Percentiles rank a stretch among this genome's conserved stretches.
Conservation (phyloP, 2,888 invertebrate genomes). For the Drosophila acutilabella region DNA sequence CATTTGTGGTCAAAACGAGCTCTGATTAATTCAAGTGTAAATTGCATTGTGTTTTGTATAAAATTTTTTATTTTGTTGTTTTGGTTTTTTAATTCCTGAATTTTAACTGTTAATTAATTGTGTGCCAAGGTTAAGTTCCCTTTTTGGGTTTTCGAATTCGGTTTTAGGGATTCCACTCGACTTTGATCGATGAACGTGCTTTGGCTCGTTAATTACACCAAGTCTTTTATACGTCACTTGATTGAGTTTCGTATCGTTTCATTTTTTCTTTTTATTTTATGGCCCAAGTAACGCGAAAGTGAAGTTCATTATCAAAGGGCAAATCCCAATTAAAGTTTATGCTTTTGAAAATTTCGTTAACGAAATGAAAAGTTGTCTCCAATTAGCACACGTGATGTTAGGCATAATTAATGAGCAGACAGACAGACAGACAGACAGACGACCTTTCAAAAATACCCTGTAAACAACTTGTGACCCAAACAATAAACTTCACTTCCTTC, state of each 20-base stretch:
- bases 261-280: neutral
- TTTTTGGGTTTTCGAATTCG: conserved; percentile 14
- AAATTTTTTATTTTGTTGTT: conserved; percentile 1
- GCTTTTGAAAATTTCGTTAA: conserved; percentile 1
- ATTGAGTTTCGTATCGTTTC: conserved; percentile 26
- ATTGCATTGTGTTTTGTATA: conserved; percentile 40
- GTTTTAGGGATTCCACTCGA: conserved; percentile 12
- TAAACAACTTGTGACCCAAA: neutral
- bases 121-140: conserved; percentile 46
- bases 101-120: conserved; percentile 42
- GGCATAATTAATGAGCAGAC: conserved; percentile 9
- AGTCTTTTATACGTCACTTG: conserved; percentile 21
- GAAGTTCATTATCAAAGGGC: conserved; percentile 45
- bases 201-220: conserved; percentile 26
- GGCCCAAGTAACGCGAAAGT: conserved; percentile 21
- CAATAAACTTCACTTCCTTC: neutral
- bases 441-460: neutral
- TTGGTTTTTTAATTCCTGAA: conserved; percentile 19
- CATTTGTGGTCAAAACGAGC: conserved; percentile 33
- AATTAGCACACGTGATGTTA: conserved; percentile 24
- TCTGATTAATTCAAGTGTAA: conserved; percentile 67
- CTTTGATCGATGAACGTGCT: conserved; percentile 36
- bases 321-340: conserved; percentile 9
- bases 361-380: conserved; percentile 7
- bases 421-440: neutral